These are phyloP conservation scores for Pterocles orientalis DNA, from an alignment of 2,113 vertebrate species.

Conservation along the genomic window DNA sequence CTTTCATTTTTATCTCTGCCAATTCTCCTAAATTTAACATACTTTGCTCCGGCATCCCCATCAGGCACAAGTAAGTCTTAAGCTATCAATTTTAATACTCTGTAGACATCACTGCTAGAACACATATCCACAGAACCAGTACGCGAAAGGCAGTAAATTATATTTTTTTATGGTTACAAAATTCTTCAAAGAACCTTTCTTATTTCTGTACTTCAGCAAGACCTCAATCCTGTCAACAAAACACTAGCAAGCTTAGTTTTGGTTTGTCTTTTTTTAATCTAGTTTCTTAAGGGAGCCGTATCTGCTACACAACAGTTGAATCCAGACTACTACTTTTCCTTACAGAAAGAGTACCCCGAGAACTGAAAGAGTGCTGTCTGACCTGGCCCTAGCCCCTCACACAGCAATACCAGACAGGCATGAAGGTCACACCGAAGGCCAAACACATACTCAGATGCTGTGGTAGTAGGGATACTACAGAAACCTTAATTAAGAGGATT, in stretches of 20 bases:
- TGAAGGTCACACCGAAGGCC: not conserved
- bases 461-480: accelerated
- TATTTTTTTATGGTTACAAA: not conserved
- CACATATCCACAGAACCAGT: not conserved
- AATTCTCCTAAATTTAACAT: not conserved
- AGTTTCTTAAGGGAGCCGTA: not conserved
- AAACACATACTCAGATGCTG: not conserved
- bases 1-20: not conserved
- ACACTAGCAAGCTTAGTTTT: not conserved
- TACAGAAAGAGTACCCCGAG: not conserved
- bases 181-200: not conserved
- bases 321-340: not conserved
- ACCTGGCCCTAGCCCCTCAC: not conserved
- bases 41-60: not conserved
- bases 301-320: not conserved
- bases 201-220: not conserved
- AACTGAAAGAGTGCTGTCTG: not conserved
- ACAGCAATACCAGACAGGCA: not conserved
- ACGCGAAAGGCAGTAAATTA: not conserved
- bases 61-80: not conserved
- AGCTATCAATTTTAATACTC: not conserved
- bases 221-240: not conserved
- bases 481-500: not conserved
- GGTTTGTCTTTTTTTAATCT: not conserved
- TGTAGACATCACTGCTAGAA: not conserved